These are phyloP conservation scores for Rhagophthalmus giganteus DNA, from an alignment of 2,888 invertebrate species.

Conservation along the genomic window DNA sequence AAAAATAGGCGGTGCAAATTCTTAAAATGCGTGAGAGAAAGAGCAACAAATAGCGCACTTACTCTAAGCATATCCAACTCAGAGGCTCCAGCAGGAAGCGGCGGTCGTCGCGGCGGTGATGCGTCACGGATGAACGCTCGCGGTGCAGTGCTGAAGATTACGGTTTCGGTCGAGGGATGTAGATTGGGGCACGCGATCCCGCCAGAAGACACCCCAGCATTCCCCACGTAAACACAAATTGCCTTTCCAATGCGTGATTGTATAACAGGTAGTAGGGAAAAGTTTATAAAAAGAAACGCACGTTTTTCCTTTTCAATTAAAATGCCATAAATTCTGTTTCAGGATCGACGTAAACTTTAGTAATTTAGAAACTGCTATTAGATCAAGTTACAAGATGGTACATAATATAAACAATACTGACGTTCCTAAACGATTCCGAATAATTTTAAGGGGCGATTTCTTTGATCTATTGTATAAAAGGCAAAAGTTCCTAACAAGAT, in stretches of 20 bases:
- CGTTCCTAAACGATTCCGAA: too few species aligned
- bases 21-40: not conserved
- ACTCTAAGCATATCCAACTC: slow-evolving; percentile 39
- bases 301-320: not conserved
- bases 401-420: too few species aligned
- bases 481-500: too few species aligned
- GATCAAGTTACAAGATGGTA: too few species aligned
- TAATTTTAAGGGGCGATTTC: too few species aligned
- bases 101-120: slow-evolving; percentile 44
- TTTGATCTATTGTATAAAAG: too few species aligned
- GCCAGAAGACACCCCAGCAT: slow-evolving; percentile 46
- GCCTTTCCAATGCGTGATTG: slow-evolving; percentile 16
- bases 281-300: not conserved
- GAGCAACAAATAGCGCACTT: slow-evolving; percentile 26
- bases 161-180: slow-evolving; percentile 43
- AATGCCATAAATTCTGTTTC: not conserved
- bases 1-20: too few species aligned
- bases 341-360: not conserved
- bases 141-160: slow-evolving; percentile 42
- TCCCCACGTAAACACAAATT: slow-evolving; percentile 33
- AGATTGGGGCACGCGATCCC: slow-evolving; percentile 53
- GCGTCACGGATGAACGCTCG: slow-evolving; percentile 44
- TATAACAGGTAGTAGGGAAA: slow-evolving; percentile 7
- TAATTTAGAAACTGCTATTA: not conserved
- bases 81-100: slow-evolving; percentile 40